Evolutionary conservation across 2,888 invertebrate genomes (phyloP).

Genomic region (Megastigmus dorsalis): DNA sequence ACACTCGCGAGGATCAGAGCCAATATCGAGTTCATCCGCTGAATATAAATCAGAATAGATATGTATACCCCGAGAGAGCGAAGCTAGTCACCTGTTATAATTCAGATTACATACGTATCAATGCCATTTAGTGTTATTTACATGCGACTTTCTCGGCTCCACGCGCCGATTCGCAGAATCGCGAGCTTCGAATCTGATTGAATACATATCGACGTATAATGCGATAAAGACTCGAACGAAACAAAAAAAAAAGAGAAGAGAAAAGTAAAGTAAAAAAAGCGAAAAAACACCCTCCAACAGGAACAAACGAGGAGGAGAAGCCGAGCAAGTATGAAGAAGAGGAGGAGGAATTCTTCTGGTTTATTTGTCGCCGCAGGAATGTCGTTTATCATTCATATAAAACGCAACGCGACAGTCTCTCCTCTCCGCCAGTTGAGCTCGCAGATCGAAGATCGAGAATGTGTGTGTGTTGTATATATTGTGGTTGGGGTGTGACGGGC

Average conservation of each 20-base stretch:
- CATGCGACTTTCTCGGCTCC: background rate
- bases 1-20: no score
- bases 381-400: slow-evolving; percentile 41
- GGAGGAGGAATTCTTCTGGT: background rate
- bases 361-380: slow-evolving; percentile 39
- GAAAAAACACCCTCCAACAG: no score
- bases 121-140: slow-evolving; percentile 17
- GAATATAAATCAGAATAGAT: slow-evolving; percentile 1
- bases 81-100: slow-evolving; percentile 35
- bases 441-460: no score
- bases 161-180: background rate
- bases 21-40: background rate
- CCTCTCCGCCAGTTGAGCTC: no score
- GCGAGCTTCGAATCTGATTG: slow-evolving; percentile 21
- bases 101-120: slow-evolving; percentile 27
- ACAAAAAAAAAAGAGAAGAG: no score
- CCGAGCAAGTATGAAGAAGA: background rate
- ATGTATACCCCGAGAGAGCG: background rate
- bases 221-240: no score
- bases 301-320: background rate
- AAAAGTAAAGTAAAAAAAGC: no score
- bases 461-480: no score
- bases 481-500: slow-evolving; percentile 32
- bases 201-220: slow-evolving; percentile 35
- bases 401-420: background rate